Conservation (phyloP, 1,140 invertebrate species). For the Aphidius ervi region DNA sequence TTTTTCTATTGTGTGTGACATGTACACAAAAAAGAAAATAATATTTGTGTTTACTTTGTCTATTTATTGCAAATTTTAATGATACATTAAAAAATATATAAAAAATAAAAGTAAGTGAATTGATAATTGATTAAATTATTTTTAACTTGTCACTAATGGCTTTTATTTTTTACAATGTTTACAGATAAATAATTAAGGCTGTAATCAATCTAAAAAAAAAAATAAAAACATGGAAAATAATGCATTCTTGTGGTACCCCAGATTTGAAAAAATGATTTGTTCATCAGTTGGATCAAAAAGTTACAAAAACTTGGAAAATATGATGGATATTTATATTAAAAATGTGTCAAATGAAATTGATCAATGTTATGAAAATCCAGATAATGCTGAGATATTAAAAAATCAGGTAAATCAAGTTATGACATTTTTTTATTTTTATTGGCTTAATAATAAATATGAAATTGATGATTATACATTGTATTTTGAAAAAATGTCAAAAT, state of each 20-base stretch:
- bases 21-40: too few relatives aligned
- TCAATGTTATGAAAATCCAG: background rate
- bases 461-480: constrained; percentile 35
- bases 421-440: constrained; percentile 24
- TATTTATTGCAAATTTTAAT: too few relatives aligned
- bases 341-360: constrained; percentile 8
- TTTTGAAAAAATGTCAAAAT: constrained; percentile 42
- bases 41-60: too few relatives aligned
- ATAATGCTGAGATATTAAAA: background rate
- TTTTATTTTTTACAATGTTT: too few relatives aligned
- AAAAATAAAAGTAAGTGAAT: too few relatives aligned
- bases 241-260: constrained; percentile 10
- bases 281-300: constrained; percentile 2
- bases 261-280: constrained; percentile 2
- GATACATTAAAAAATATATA: too few relatives aligned
- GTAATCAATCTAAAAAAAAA: background rate
- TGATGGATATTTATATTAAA: constrained; percentile 8
- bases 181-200: too few relatives aligned
- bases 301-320: constrained; percentile 1
- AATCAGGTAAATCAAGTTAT: constrained; percentile 9
- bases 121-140: too few relatives aligned
- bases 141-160: too few relatives aligned
- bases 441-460: constrained; percentile 27
- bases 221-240: constrained; percentile 15
- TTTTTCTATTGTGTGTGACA: too few relatives aligned